phyloP scores from a whole-genome alignment of 92 coral and sea anemone genomes.

The Umimayanthus kanabou region DNA sequence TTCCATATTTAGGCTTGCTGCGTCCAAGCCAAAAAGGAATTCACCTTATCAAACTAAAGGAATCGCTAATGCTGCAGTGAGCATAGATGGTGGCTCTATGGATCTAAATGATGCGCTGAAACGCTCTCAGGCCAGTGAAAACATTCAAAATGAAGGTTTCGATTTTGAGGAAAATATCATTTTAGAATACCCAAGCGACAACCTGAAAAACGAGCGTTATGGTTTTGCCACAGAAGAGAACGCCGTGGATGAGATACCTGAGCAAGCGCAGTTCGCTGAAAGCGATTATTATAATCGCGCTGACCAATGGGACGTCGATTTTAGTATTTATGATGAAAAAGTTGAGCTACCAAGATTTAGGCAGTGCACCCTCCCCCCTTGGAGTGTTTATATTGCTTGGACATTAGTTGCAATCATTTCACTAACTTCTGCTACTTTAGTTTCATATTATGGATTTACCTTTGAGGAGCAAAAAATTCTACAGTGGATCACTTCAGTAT shows the following conservation, averaged over 20 bases:
- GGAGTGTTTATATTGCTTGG: constrained; percentile 82
- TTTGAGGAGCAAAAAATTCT: constrained; percentile 74
- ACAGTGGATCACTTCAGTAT: constrained; percentile 80
- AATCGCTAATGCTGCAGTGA: constrained; percentile 11
- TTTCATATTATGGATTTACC: constrained; percentile 73
- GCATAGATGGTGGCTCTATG: constrained; percentile 4
- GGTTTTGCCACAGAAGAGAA: not conserved
- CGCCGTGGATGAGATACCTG: not conserved
- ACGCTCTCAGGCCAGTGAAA: not conserved
- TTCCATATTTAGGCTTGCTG: constrained; percentile 67
- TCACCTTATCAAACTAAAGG: constrained; percentile 13
- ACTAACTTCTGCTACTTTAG: constrained; percentile 74
- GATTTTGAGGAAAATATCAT: not conserved
- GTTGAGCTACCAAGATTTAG: constrained; percentile 12
- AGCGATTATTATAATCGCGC: not conserved
- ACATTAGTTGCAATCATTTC: constrained; percentile 52
- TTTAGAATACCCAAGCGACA: too few relatives aligned
- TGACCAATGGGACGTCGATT: constrained; percentile 32
- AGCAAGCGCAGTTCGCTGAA: not conserved
- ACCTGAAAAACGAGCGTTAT: not conserved
- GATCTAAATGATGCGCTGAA: constrained; percentile 12
- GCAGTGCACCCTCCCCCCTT: constrained; percentile 59
- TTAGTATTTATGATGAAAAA: constrained; percentile 25
- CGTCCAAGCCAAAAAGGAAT: constrained; percentile 50
- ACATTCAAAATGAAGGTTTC: not conserved